phyloP scores from a whole-genome alignment of 2,113 vertebrate species.

The Gallinago media region DNA sequence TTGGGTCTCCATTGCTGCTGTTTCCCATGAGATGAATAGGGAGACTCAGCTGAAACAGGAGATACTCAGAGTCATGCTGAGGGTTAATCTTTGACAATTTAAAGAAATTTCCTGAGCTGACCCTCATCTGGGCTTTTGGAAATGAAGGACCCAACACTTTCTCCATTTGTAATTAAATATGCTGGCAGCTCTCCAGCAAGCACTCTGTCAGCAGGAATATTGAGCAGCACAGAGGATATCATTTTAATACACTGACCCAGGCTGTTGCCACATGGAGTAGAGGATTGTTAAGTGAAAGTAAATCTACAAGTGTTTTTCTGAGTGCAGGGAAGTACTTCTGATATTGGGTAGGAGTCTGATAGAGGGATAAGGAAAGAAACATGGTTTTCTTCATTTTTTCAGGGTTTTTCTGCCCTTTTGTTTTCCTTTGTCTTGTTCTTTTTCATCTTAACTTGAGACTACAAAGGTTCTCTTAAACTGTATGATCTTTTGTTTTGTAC shows the following conservation, averaged over 20 bases:
- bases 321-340: neutral
- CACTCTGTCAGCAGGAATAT: neutral
- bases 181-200: neutral
- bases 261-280: conserved; percentile 8
- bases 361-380: neutral
- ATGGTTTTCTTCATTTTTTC: neutral
- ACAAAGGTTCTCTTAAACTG: neutral
- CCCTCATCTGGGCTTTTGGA: conserved; percentile 32
- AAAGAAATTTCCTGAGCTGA: conserved; percentile 18
- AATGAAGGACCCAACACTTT: neutral
- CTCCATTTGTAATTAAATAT: conserved; percentile 38
- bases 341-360: neutral
- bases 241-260: neutral
- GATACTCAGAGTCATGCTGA: neutral
- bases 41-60: neutral
- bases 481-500: neutral
- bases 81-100: conserved; percentile 4
- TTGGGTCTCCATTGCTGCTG: neutral
- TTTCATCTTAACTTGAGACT: neutral
- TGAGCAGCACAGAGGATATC: neutral
- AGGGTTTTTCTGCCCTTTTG: neutral
- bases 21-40: neutral
- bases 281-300: neutral
- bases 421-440: neutral
- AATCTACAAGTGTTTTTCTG: neutral